phyloP scores from a whole-genome alignment of 2,113 vertebrate species.

The Sebastes fasciatus region DNA sequence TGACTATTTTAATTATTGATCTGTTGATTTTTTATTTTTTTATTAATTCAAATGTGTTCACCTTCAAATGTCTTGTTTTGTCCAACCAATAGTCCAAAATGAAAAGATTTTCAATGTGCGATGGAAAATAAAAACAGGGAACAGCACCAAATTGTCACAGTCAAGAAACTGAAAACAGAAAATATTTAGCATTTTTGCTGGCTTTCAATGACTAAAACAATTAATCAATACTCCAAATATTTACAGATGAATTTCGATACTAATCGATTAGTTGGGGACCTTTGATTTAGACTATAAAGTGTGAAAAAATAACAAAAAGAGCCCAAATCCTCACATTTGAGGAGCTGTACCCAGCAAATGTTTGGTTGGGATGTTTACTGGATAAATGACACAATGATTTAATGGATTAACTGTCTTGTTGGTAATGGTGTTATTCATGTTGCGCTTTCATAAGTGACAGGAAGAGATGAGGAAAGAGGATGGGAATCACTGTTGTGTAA shows the following conservation, averaged over 20 bases:
- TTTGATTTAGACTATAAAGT: background rate
- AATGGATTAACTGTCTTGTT: constrained; percentile 17
- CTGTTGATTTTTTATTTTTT: background rate
- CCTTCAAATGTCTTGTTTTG: background rate
- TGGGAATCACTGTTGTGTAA: constrained; percentile 68
- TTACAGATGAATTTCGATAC: background rate
- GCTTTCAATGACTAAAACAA: background rate
- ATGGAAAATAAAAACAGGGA: background rate
- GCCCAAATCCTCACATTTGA: background rate
- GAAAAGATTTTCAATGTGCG: background rate
- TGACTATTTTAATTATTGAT: background rate
- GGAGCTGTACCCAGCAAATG: background rate
- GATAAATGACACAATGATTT: background rate
- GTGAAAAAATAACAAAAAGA: background rate
- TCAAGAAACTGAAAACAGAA: background rate
- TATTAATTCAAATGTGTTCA: background rate
- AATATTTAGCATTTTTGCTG: background rate
- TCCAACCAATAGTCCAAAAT: background rate
- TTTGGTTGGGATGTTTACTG: background rate
- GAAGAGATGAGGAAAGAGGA: constrained; percentile 65
- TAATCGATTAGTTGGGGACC: fast-evolving
- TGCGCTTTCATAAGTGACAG: constrained; percentile 56
- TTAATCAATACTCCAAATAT: background rate
- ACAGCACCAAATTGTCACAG: background rate
- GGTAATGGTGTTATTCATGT: constrained; percentile 8